phyloP scores from a whole-genome alignment of 92 coral and sea anemone genomes.

The Siderastrea radians region DNA sequence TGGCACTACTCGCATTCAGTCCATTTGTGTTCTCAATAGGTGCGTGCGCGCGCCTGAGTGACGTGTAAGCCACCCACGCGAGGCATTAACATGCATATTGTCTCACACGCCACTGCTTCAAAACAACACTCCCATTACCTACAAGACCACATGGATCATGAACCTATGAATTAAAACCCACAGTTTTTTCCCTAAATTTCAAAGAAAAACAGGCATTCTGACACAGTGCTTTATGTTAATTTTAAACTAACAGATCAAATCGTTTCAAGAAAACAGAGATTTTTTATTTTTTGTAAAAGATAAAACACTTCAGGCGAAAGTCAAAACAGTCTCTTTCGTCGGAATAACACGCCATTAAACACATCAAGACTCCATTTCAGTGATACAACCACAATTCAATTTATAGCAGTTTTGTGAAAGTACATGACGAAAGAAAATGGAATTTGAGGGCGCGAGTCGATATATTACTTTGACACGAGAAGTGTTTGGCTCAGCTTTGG shows the following conservation, averaged over 20 bases:
- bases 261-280: not conserved
- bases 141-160: not conserved
- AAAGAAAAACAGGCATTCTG: not conserved
- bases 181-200: too few relatives aligned
- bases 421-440: not conserved
- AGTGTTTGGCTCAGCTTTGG: conserved; percentile 1
- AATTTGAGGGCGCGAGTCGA: not conserved
- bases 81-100: conserved; percentile 24
- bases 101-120: conserved; percentile 21
- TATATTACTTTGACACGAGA: conserved; percentile 24
- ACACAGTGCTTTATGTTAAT: too few relatives aligned
- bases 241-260: not conserved
- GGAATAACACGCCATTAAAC: conserved; percentile 28
- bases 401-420: not conserved
- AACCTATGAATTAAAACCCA: not conserved
- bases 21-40: conserved; percentile 4
- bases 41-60: conserved; percentile 54
- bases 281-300: conserved; percentile 13
- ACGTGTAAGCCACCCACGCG: conserved; percentile 40
- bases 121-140: conserved; percentile 11
- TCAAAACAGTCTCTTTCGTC: conserved; percentile 30
- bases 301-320: conserved; percentile 45
- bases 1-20: conserved; percentile 11
- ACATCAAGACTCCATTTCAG: conserved; percentile 4
- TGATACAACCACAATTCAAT: not conserved